Percentiles rank a stretch among this genome's conserved stretches.
These are phyloP conservation scores for Calidris pygmaea DNA, from an alignment of 2,113 vertebrate genomes.

Conservation along the genomic window DNA sequence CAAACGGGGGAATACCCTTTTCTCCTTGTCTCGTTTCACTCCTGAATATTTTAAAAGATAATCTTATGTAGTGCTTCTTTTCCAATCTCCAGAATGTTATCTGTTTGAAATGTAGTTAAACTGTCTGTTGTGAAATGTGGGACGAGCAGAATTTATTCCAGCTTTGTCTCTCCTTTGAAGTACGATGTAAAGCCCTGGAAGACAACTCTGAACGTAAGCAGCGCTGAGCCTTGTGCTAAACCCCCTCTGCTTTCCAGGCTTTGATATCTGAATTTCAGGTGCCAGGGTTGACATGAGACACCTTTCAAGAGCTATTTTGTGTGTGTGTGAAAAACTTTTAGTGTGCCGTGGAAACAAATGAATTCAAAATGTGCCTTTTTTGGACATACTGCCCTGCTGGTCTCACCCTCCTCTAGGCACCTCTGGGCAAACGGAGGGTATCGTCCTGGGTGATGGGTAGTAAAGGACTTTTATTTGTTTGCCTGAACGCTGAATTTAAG, in stretches of 20 bases:
- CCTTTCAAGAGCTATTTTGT: not conserved
- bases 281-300: not conserved
- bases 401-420: no score
- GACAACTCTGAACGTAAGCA: not conserved
- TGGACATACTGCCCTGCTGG: not conserved
- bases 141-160: not conserved
- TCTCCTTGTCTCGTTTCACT: not conserved
- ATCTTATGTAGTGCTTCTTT: not conserved
- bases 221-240: not conserved
- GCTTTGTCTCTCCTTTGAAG: not conserved
- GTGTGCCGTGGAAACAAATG: not conserved
- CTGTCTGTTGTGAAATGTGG: not conserved
- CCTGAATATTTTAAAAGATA: not conserved
- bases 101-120: not conserved
- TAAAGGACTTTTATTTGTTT: not conserved
- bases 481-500: not conserved
- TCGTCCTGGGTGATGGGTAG: accelerated
- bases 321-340: accelerated
- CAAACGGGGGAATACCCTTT: not conserved
- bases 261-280: not conserved
- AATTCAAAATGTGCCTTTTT: not conserved
- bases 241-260: not conserved
- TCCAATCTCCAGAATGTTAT: not conserved
- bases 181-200: not conserved
- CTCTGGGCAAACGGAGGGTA: not conserved